phyloP scores from a whole-genome alignment of 2,888 invertebrate species.

The Cheilosia scutellata region DNA sequence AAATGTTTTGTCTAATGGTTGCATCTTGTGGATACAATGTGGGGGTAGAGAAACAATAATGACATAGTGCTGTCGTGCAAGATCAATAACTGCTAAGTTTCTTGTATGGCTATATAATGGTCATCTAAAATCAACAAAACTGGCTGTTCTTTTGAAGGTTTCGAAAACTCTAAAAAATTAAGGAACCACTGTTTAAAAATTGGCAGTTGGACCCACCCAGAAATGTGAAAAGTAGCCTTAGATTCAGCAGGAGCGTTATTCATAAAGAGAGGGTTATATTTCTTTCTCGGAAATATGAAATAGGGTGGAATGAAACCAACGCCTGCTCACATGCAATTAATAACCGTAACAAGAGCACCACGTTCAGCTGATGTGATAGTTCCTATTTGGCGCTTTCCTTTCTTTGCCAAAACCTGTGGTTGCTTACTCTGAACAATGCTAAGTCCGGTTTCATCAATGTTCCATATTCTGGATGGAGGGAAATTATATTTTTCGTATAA shows the following conservation, averaged over 20 bases:
- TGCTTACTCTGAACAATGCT: neutral
- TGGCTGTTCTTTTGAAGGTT: too few relatives aligned
- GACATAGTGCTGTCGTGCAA: too few relatives aligned
- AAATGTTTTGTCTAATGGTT: neutral
- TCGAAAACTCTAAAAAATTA: conserved; percentile 10
- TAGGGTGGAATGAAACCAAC: conserved; percentile 32
- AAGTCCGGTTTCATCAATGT: neutral
- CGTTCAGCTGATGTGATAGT: conserved; percentile 30
- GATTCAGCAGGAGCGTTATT: too few relatives aligned
- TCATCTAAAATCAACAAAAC: too few relatives aligned
- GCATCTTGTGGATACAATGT: conserved; percentile 1
- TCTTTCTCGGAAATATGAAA: conserved; percentile 20
- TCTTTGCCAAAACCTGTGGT: conserved; percentile 8
- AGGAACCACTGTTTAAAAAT: conserved; percentile 21
- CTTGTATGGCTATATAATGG: too few relatives aligned
- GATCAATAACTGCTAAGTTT: too few relatives aligned
- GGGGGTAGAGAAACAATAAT: too few relatives aligned
- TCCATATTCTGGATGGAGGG: neutral
- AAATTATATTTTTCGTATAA: neutral
- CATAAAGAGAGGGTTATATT: too few relatives aligned
- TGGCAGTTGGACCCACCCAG: conserved; percentile 36
- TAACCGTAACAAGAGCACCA: conserved; percentile 21
- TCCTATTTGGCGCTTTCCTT: conserved; percentile 38
- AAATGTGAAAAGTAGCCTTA: neutral
- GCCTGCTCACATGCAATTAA: conserved; percentile 24